phyloP scores from a whole-genome alignment of 2,797 vertebrate genomes.

The Periophthalmus magnuspinnatus region DNA sequence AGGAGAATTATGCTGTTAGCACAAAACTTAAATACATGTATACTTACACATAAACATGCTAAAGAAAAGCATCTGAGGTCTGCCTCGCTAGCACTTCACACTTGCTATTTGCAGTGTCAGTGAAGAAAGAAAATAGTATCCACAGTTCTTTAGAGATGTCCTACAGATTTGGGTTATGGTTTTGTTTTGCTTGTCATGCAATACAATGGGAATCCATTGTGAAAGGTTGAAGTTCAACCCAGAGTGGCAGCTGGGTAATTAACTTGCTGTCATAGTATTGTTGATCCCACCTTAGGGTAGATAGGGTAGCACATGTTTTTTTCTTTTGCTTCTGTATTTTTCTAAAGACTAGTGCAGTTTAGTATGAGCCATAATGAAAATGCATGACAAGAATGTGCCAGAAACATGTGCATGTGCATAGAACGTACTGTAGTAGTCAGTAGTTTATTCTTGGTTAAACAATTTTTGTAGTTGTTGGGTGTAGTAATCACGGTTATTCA shows the following conservation, averaged over 20 bases:
- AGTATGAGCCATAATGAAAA: background rate
- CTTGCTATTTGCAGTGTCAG: background rate
- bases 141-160: no score
- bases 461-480: no score
- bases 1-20: constrained; percentile 30
- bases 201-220: constrained; percentile 8
- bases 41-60: background rate
- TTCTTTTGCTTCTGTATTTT: background rate
- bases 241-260: constrained; percentile 40
- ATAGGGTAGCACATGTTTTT: background rate
- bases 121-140: background rate
- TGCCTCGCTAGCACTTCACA: background rate
- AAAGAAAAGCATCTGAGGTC: background rate
- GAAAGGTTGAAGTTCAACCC: constrained; percentile 41
- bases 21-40: constrained; percentile 11
- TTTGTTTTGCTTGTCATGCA: constrained; percentile 13
- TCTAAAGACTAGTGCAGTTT: background rate
- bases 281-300: constrained; percentile 16
- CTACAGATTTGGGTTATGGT: constrained; percentile 3
- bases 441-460: no score
- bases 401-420: no score
- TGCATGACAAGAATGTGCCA: no score
- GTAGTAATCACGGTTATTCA: no score
- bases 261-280: constrained; percentile 27
- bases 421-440: no score